A percentile compares a stretch with the other conserved stretches of the same genome.
phyloP scores from a whole-genome alignment of 2,113 vertebrate species.

The Tetraodon nigroviridis region DNA sequence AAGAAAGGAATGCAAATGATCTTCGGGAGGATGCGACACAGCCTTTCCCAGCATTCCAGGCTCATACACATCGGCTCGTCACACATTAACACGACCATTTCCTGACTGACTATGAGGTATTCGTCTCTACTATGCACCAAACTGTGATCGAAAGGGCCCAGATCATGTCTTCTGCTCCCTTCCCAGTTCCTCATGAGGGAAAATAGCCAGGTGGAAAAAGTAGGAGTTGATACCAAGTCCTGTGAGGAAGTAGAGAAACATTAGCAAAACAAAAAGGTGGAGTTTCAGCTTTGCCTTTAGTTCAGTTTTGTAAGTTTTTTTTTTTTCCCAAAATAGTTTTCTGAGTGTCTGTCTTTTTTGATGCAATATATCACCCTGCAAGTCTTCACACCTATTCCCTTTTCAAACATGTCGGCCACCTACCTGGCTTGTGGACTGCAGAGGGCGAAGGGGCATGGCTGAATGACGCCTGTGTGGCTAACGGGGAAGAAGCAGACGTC shows the following conservation, averaged over 20 bases:
- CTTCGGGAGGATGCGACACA: slow-evolving; percentile 71
- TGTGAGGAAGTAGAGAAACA: slow-evolving; percentile 7
- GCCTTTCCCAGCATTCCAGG: slow-evolving; percentile 74
- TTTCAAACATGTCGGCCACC: slow-evolving; percentile 10
- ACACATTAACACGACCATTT: slow-evolving; percentile 65
- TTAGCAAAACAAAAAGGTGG: not conserved
- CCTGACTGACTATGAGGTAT: slow-evolving; percentile 73
- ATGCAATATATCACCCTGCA: not conserved
- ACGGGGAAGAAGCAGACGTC: too few relatives aligned
- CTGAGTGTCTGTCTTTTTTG: not conserved
- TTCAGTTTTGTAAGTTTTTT: not conserved
- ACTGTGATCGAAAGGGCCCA: slow-evolving; percentile 15
- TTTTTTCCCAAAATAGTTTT: too few relatives aligned
- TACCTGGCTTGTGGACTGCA: slow-evolving; percentile 1
- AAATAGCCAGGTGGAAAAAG: slow-evolving; percentile 53
- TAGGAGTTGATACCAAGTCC: slow-evolving; percentile 23
- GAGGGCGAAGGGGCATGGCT: too few relatives aligned
- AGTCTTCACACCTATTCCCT: not conserved
- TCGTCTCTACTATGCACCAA: slow-evolving; percentile 72
- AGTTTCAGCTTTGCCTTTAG: not conserved
- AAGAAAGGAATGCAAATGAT: slow-evolving; percentile 79
- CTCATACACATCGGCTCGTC: slow-evolving; percentile 62
- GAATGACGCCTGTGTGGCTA: too few relatives aligned
- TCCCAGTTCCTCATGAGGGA: slow-evolving; percentile 3
- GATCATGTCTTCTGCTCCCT: too few relatives aligned